phyloP scores from a whole-genome alignment of 2,797 vertebrate genomes.

The Sebastes dallii region DNA sequence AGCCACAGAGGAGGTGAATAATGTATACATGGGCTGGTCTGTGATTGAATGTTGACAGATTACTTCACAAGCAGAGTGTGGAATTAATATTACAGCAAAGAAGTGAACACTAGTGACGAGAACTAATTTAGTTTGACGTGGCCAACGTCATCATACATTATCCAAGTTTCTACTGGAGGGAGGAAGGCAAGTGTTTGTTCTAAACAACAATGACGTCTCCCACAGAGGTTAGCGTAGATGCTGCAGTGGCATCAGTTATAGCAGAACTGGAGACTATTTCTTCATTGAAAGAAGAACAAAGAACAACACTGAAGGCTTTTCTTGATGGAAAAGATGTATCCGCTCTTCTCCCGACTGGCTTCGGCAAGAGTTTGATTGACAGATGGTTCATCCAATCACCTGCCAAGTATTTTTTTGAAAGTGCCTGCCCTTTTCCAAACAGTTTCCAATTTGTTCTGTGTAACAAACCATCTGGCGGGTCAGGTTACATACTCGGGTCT shows the following conservation, averaged over 20 bases:
- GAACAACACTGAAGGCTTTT: too few species aligned
- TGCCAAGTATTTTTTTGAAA: too few species aligned
- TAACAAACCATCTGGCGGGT: neutral
- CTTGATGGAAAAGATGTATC: fast-evolving
- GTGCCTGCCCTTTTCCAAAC: neutral
- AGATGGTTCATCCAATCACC: neutral
- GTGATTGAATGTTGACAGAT: neutral
- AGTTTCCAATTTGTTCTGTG: neutral
- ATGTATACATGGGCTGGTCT: neutral
- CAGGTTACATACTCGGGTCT: neutral
- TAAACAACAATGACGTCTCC: neutral
- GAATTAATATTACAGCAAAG: neutral
- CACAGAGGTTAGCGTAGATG: neutral
- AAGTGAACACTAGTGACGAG: neutral
- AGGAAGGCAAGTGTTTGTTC: too few species aligned
- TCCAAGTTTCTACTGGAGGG: too few species aligned
- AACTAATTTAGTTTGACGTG: neutral
- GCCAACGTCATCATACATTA: neutral
- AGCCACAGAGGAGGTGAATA: neutral
- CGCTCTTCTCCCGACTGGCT: neutral
- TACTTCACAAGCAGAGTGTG: neutral
- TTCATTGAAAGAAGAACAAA: too few species aligned
- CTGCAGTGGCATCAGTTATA: neutral
- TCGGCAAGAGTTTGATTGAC: neutral
- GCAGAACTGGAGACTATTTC: too few species aligned